Evolutionary conservation across 2,797 vertebrate genomes (phyloP), one percentile per base, ranked within the genome.

Genomic region (Rhinella marina): DNA sequence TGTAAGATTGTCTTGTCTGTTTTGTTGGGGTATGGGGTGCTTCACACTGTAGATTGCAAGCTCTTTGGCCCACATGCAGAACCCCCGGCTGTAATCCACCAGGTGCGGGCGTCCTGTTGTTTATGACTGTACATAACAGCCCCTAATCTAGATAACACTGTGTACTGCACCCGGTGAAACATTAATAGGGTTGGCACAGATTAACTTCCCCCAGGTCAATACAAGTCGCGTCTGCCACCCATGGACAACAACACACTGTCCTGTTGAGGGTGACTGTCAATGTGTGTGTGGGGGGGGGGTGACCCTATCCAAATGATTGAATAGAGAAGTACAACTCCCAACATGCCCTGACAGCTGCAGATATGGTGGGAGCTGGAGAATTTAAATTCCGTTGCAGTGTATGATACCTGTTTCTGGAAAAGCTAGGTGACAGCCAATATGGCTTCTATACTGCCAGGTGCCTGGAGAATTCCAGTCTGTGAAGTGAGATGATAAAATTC

Each of bases 101-200:
- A 11, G 68, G 27, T 70, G 16, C 14, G 29, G 29, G 68, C 1
- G 7, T 0, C 25, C 0, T 17, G 1, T 75, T 52, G 75, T 77
- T 77, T 77, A 48, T 75, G 50, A 12, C 25, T 1, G 32, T 41
- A 75, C 72, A 48, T 75, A 12, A 75, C 75, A 77, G 75, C 48
- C 75, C 50, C 75, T 54, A 77, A 77, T 77, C 75, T 77, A 77
- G 75, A 77, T 77, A 77, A 56, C 50, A 16, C 50, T 27, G 23
- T 48, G 41, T 75, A 50, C 41, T 11, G 41, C 41, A 41, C 19
- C 21, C 72, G 3, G 41, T 77, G 75, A 77, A 77, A 77, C 52
- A 77, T 77, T 77, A 77, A 77, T 77, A 77, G 75, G 52, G 75
- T 77, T 50, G 2, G 52, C 50, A 77, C 50, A 56, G n/a, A 41